Conservation (phyloP, 2,888 invertebrate species). For the Hypolimnas misippus region DNA sequence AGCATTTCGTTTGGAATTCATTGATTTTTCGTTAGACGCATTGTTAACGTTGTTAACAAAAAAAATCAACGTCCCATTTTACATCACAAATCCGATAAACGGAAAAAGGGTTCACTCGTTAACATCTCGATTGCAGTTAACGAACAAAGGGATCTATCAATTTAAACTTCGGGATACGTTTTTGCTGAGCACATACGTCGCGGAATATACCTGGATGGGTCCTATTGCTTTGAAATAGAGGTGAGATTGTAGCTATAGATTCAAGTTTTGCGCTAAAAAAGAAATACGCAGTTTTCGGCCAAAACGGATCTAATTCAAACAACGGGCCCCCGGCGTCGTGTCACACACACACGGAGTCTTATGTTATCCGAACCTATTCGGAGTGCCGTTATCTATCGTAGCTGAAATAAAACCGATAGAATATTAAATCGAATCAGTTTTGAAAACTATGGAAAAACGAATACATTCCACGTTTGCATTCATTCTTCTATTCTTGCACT, state of each 20-base stretch:
- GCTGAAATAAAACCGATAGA: constrained; percentile 37
- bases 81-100: constrained; percentile 27
- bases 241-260: constrained; percentile 16
- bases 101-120: constrained; percentile 35
- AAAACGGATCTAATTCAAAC: constrained; percentile 35
- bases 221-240: constrained; percentile 22
- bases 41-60: not conserved
- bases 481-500: constrained; percentile 21
- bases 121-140: constrained; percentile 37
- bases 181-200: not conserved
- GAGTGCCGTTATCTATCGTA: constrained; percentile 36
- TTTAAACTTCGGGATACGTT: constrained; percentile 15
- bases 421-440: constrained; percentile 37
- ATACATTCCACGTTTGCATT: constrained; percentile 25
- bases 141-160: constrained; percentile 36
- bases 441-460: constrained; percentile 28
- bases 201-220: not conserved
- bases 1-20: not conserved
- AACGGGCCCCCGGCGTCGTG: constrained; percentile 32
- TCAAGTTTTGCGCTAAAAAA: not conserved
- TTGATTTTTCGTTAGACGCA: not conserved
- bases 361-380: constrained; percentile 37
- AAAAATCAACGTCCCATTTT: constrained; percentile 7
- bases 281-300: constrained; percentile 15
- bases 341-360: constrained; percentile 29